Base-by-base conservation (phyloP, 2,797 vertebrate species). In the Arremon aurantiirostris region DNA sequence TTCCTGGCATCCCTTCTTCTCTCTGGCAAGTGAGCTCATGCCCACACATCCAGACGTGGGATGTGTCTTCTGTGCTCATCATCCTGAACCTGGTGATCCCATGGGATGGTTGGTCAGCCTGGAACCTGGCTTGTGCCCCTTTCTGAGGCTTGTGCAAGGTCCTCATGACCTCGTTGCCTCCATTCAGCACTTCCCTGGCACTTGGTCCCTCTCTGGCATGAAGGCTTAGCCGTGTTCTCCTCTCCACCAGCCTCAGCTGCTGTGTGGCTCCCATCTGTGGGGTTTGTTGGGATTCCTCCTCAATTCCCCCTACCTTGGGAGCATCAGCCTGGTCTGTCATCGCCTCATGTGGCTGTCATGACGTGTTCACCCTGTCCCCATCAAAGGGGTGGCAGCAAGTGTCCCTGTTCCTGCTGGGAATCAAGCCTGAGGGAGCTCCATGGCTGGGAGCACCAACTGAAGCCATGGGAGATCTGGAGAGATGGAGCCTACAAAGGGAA, bases 291-390 rank as follows among this genome's bases (percentile, higher is more conserved):
- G 44, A 22, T 88, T 78, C 57, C 42, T 63, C 49, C 28, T 63
- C 0, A 0, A 15, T 63, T 55, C 21, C 17, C 4, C 9, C n/a
- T 11, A 0, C 55, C 30, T 26, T 65, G 68, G 19, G 30, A 64
- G 8, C 10, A 0, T 41, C 82, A 71, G 5, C 44, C 21, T 6
- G 5, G 4, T 13, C 16, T 50, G 42, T 47, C 64, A 5, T 55
- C 0, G 0, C 37, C 12, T 70, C 5, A 1, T 2, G 16, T 18
- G 56, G 60, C 68, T 5, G 0, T 44, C 0, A 0, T 19, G 75
- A 32, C 2, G 3, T 1, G 1, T 35, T 69, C 63, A 14, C 64
- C 22, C 14, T 81, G 53, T 83, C 15, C 41, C 6, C 0, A 0
- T 12, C 0, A 0, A 28, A 46, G 13, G 5, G 18, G 18, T 64